A percentile compares a stretch with the other conserved stretches of the same genome.
Evolutionary conservation across 2,888 invertebrate genomes (phyloP).

Genomic region (Diadromus collaris): DNA sequence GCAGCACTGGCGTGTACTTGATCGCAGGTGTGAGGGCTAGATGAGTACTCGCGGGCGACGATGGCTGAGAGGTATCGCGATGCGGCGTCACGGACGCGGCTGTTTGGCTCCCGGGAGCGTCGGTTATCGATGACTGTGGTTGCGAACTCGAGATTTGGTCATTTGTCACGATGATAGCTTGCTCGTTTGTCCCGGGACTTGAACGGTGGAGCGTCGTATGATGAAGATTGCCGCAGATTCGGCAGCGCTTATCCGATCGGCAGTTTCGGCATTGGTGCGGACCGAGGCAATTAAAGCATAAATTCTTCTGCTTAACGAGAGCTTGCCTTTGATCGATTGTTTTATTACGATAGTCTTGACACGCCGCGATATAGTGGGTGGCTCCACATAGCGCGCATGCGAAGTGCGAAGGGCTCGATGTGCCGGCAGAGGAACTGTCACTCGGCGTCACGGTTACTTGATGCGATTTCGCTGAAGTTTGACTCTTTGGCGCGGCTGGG

Average conservation of each 20-base stretch:
- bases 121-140: background rate
- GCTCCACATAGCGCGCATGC: conserved; percentile 4
- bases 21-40: no score
- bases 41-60: conserved; percentile 11
- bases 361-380: conserved; percentile 26
- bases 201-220: conserved; percentile 30
- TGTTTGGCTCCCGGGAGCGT: background rate
- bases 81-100: conserved; percentile 12
- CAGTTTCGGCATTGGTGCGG: conserved; percentile 30
- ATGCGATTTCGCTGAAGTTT: background rate
- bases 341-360: conserved; percentile 39
- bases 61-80: no score
- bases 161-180: background rate
- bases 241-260: conserved; percentile 17
- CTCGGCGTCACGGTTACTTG: background rate
- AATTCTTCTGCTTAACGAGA: conserved; percentile 12
- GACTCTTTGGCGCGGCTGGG: background rate
- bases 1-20: conserved; percentile 18
- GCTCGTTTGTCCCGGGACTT: background rate
- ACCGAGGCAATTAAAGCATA: conserved; percentile 46
- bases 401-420: background rate
- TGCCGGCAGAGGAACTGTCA: background rate
- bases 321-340: conserved; percentile 28
- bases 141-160: background rate
- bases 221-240: conserved; percentile 14